Conservation (phyloP, 2,888 invertebrate genomes). For the Orchesella flavescens region DNA sequence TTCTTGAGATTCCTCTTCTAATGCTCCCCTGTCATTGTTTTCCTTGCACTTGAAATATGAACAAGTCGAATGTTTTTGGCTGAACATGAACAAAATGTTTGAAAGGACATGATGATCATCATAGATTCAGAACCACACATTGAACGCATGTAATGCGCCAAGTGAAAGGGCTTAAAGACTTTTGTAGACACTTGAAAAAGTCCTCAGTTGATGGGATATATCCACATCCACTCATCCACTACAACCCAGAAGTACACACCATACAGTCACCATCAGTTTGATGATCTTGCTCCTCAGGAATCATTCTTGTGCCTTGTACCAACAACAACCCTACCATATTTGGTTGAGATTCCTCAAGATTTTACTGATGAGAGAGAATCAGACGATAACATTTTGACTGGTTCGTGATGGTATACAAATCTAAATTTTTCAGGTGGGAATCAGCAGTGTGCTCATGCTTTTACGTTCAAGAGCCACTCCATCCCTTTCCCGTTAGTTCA, state of each 20-base stretch:
- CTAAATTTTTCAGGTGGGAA: too few species aligned
- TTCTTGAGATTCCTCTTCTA: constrained; percentile 8
- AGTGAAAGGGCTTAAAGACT: constrained; percentile 48
- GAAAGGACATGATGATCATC: constrained; percentile 13
- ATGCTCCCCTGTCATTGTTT: constrained; percentile 56
- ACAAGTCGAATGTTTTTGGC: constrained; percentile 31
- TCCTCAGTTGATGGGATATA: constrained; percentile 38
- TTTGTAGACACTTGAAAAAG: constrained; percentile 50
- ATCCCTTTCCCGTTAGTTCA: too few species aligned
- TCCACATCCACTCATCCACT: neutral
- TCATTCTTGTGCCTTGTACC: constrained; percentile 25
- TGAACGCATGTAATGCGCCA: constrained; percentile 35
- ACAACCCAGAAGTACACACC: constrained; percentile 4
- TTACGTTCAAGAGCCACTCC: too few species aligned
- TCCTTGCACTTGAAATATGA: constrained; percentile 61
- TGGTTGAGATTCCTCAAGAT: constrained; percentile 30
- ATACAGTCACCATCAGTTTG: constrained; percentile 18
- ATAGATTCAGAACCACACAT: constrained; percentile 28
- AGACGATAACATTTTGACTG: constrained; percentile 14
- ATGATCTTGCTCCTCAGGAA: constrained; percentile 44
- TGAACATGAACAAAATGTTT: constrained; percentile 16
- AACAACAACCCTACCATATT: constrained; percentile 27
- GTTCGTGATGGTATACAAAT: neutral
- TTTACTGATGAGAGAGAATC: constrained; percentile 11
- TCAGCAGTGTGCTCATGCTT: too few species aligned